Percentiles rank a stretch among this genome's conserved stretches.
Conservation (phyloP, 2,888 invertebrate genomes). For the Aquatica leii region DNA sequence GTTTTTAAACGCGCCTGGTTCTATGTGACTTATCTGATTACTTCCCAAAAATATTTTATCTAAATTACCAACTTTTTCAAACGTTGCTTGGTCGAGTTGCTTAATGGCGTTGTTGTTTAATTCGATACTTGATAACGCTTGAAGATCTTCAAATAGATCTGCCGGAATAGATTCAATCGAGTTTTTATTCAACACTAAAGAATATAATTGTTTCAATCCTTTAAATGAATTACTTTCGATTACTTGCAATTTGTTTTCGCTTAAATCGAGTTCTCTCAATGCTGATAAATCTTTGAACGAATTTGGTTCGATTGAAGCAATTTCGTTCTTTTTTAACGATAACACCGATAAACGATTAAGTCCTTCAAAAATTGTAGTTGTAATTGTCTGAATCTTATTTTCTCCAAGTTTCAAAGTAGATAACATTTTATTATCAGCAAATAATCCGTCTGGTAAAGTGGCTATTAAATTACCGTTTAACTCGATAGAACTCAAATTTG, state of each 20-base stretch:
- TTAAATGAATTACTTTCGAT: neutral
- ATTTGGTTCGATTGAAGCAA: constrained; percentile 7
- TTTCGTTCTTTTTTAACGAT: neutral
- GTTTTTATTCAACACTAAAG: neutral
- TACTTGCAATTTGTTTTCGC: neutral
- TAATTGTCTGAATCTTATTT: constrained; percentile 2
- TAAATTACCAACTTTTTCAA: neutral
- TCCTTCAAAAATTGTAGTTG: neutral
- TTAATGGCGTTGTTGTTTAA: constrained; percentile 6
- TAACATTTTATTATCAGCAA: neutral
- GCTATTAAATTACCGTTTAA: neutral
- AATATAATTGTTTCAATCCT: neutral
- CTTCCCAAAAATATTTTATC: neutral
- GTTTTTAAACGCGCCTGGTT: constrained; percentile 10
- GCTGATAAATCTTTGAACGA: neutral
- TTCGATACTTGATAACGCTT: neutral
- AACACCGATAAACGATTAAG: neutral
- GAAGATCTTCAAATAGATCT: constrained; percentile 5
- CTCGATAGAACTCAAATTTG: neutral
- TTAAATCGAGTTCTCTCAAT: neutral
- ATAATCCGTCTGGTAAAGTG: neutral
- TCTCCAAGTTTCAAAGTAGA: neutral
- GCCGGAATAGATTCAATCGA: neutral
- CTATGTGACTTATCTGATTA: neutral
- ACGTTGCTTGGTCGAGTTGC: neutral